These are phyloP conservation scores for Agrilus planipennis DNA, from an alignment of 1,140 invertebrate genomes.

Conservation along the genomic window DNA sequence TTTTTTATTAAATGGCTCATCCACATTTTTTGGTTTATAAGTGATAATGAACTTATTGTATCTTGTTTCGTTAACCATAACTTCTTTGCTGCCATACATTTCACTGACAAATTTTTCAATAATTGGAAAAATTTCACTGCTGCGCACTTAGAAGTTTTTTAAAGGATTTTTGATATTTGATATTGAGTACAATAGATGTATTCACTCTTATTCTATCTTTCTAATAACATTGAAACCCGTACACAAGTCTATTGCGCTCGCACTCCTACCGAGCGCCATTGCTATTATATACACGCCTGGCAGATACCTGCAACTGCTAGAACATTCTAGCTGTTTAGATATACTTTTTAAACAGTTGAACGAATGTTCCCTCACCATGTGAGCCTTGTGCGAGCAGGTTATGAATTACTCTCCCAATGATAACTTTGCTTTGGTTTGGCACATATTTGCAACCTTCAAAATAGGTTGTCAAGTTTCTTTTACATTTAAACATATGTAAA, in stretches of 20 bases:
- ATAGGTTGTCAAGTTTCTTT: neutral
- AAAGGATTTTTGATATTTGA: neutral
- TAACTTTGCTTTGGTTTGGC: neutral
- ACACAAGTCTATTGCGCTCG: neutral
- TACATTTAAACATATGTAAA: conserved; percentile 1
- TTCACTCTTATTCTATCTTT: too few species aligned
- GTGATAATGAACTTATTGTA: neutral
- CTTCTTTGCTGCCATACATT: neutral
- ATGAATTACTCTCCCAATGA: neutral
- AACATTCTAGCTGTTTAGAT: too few species aligned
- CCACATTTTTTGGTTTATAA: neutral
- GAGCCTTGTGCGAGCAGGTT: neutral
- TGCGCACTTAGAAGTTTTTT: neutral
- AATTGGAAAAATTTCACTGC: neutral
- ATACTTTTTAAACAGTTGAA: neutral
- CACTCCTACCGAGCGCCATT: neutral
- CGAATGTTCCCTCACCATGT: neutral
- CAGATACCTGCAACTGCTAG: neutral
- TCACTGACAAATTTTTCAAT: neutral
- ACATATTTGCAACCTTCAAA: conserved; percentile 1
- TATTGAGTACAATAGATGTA: too few species aligned
- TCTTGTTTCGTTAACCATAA: too few species aligned
- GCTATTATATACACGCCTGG: neutral
- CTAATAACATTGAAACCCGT: too few species aligned
- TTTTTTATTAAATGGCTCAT: neutral